Percentiles rank a stretch among this genome's conserved stretches.
These are phyloP conservation scores for Athalia rosae DNA, from an alignment of 2,888 invertebrate genomes.

Conservation along the genomic window DNA sequence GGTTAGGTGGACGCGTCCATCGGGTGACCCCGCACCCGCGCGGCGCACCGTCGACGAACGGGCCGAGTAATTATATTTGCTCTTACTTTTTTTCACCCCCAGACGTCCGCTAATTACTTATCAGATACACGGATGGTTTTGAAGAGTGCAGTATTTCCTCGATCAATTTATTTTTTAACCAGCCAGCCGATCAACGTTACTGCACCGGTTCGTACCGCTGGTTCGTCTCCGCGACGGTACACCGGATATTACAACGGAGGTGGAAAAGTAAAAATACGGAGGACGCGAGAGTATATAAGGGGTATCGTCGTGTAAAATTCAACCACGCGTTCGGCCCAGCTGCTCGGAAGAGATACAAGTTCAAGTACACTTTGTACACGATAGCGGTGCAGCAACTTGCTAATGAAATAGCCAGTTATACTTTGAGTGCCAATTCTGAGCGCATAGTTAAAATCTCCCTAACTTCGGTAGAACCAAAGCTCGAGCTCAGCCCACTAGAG, in stretches of 20 bases:
- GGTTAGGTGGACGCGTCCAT: constrained; percentile 58
- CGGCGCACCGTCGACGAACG: constrained; percentile 45
- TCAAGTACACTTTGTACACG: constrained; percentile 12
- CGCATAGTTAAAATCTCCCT: constrained; percentile 22
- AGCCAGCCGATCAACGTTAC: neutral
- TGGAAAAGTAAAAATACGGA: no score
- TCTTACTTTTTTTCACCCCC: constrained; percentile 13
- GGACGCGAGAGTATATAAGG: no score
- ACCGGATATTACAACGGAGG: neutral
- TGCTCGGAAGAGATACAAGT: neutral
- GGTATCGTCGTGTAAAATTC: no score
- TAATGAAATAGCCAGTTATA: constrained; percentile 65
- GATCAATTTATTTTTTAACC: constrained; percentile 19
- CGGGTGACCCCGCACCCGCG: constrained; percentile 5
- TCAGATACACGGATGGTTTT: no score
- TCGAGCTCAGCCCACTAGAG: neutral
- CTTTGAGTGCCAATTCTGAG: constrained; percentile 56
- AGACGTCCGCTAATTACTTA: constrained; percentile 35
- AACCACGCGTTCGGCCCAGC: no score
- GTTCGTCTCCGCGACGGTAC: neutral
- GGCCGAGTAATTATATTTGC: constrained; percentile 64
- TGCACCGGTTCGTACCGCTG: no score
- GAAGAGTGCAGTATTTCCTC: neutral
- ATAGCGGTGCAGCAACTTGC: constrained; percentile 54
- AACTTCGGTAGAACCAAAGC: constrained; percentile 6